Conservation (phyloP, 2,888 invertebrate genomes). For the Thecocarcelia acutangulata region DNA sequence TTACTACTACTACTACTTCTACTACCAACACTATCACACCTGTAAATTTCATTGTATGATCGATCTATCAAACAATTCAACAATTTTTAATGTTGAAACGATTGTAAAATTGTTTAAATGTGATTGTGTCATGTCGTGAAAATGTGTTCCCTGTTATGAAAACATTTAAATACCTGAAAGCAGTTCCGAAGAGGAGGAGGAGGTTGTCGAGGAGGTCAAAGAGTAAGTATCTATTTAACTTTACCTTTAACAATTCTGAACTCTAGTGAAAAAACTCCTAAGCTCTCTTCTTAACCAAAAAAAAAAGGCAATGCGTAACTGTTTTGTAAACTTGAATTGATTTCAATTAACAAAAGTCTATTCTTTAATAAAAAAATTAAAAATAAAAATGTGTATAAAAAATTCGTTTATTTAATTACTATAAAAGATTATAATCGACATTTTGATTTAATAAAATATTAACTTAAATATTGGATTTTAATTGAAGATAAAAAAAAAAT, state of each 20-base stretch:
- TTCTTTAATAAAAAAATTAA: background rate
- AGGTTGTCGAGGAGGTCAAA: conserved; percentile 80
- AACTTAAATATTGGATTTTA: conserved; percentile 9
- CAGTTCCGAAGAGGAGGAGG: conserved; percentile 82
- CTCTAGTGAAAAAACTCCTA: background rate
- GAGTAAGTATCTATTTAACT: conserved; percentile 50
- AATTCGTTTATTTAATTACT: background rate
- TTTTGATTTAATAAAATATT: background rate
- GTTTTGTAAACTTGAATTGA: conserved; percentile 6
- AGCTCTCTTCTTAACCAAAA: conserved; percentile 47
- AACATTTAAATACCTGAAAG: conserved; percentile 66
- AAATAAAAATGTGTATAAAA: no score
- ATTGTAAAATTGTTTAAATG: conserved; percentile 51
- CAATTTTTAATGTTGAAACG: conserved; percentile 12
- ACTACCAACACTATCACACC: conserved; percentile 41
- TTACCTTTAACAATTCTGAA: background rate
- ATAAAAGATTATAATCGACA: background rate
- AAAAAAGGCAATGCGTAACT: conserved; percentile 38
- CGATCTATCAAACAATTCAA: conserved; percentile 43
- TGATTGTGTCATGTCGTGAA: conserved; percentile 61
- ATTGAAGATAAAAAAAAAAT: background rate
- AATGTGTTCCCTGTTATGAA: conserved; percentile 63
- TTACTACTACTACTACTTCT: conserved; percentile 35
- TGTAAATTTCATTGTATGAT: conserved; percentile 53
- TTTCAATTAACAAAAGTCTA: conserved; percentile 52